phyloP scores from a whole-genome alignment of 2,888 invertebrate genomes.

The Drosophila meridiana region DNA sequence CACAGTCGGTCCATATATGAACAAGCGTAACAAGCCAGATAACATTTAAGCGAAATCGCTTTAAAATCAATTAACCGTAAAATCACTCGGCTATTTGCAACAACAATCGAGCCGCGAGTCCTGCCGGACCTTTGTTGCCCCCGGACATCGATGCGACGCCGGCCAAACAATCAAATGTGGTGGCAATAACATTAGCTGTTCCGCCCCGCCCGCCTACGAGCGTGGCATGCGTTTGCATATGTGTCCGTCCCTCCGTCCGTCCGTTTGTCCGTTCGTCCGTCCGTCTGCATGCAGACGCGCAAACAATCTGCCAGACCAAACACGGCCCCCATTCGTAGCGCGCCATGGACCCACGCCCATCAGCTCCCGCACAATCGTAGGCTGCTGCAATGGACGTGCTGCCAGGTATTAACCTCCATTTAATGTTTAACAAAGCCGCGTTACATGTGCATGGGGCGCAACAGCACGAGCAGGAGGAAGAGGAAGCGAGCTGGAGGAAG shows the following conservation, averaged over 20 bases:
- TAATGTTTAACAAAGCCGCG: conserved; percentile 80
- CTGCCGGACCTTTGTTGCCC: conserved; percentile 36
- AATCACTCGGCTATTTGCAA: conserved; percentile 82
- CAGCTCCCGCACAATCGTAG: neutral
- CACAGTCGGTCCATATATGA: conserved; percentile 1
- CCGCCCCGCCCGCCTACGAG: neutral
- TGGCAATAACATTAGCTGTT: conserved; percentile 73
- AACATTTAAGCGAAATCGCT: conserved; percentile 83
- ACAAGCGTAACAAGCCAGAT: conserved; percentile 61
- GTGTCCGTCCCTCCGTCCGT: no score
- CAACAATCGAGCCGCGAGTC: conserved; percentile 72
- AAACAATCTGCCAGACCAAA: conserved; percentile 44
- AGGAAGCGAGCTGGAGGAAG: neutral
- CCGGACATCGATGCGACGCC: conserved; percentile 48
- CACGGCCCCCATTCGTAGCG: conserved; percentile 12
- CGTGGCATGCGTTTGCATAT: no score
- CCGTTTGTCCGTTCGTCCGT: neutral
- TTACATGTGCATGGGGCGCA: conserved; percentile 55
- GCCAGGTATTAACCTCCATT: conserved; percentile 81
- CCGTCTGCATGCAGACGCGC: conserved; percentile 43
- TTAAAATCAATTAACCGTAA: conserved; percentile 85
- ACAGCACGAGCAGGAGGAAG: neutral
- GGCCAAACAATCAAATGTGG: conserved; percentile 73
- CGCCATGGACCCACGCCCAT: neutral
- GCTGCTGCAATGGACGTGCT: conserved; percentile 67